A percentile compares a stretch with the other conserved stretches of the same genome.
phyloP scores from a whole-genome alignment of 2,113 vertebrate genomes.

The Pomatorhinus ruficollis region DNA sequence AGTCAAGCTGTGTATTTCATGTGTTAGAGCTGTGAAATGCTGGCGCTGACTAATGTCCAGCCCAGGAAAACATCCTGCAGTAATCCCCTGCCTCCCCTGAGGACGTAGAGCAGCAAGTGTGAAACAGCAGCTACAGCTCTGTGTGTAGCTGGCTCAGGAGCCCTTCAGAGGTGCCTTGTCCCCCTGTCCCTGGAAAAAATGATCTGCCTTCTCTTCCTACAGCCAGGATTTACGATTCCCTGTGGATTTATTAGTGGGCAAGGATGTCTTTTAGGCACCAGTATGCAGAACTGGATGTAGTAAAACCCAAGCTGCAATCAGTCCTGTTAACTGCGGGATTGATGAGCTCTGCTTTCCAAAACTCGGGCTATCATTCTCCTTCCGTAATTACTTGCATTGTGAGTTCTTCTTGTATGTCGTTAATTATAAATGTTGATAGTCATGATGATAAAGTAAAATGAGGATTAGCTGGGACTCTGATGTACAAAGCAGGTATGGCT shows the following conservation, averaged over 20 bases:
- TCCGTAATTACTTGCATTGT: background rate
- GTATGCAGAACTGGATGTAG: accelerated
- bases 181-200: background rate
- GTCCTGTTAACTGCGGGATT: background rate
- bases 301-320: background rate
- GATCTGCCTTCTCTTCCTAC: background rate
- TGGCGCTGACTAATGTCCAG: background rate
- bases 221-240: background rate
- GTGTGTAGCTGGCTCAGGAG: background rate
- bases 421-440: background rate
- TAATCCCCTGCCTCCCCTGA: background rate
- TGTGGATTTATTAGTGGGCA: background rate
- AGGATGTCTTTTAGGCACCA: background rate
- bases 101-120: background rate
- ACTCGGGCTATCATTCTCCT: accelerated
- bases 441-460: background rate
- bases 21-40: background rate
- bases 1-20: background rate
- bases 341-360: background rate
- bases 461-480: background rate
- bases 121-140: background rate
- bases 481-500: background rate
- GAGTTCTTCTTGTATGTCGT: background rate
- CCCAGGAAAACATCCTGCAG: background rate
- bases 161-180: background rate